Percentiles rank a stretch among this genome's conserved stretches.
These are phyloP conservation scores for Leptopilina boulardi DNA, from an alignment of 1,140 invertebrate species.

Conservation along the genomic window DNA sequence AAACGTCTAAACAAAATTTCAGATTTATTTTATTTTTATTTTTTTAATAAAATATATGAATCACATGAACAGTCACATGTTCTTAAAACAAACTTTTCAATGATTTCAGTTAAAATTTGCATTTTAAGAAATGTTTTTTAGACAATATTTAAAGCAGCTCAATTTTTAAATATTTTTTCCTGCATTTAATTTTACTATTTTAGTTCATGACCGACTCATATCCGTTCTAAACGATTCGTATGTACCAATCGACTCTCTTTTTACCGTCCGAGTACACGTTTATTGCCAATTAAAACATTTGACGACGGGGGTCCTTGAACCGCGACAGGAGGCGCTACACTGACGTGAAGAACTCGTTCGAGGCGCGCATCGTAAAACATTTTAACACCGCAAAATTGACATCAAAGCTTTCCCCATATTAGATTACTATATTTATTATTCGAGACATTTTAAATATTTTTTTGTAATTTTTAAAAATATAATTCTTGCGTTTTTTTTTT, in stretches of 20 bases:
- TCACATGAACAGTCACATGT: too few relatives aligned
- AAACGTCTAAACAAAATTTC: too few relatives aligned
- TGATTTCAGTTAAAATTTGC: too few relatives aligned
- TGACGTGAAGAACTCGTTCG: slow-evolving; percentile 51
- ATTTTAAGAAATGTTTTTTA: neutral
- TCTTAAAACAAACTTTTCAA: too few relatives aligned
- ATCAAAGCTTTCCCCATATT: slow-evolving; percentile 35
- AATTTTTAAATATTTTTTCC: neutral
- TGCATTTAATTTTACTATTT: slow-evolving; percentile 9
- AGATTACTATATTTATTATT: slow-evolving; percentile 1
- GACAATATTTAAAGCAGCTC: neutral
- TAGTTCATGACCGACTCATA: neutral
- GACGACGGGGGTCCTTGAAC: slow-evolving; percentile 52
- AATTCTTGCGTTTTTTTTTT: neutral
- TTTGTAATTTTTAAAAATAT: too few relatives aligned
- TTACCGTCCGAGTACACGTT: slow-evolving; percentile 20
- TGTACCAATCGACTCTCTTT: slow-evolving; percentile 25
- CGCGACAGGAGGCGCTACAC: slow-evolving; percentile 35
- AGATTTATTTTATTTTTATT: too few relatives aligned
- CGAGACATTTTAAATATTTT: too few relatives aligned
- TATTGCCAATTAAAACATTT: slow-evolving; percentile 32
- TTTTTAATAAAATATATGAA: too few relatives aligned
- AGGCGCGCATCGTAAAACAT: slow-evolving; percentile 44
- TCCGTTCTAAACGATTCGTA: neutral
- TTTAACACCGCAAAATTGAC: slow-evolving; percentile 46